phyloP scores from a whole-genome alignment of 2,113 vertebrate species.

The Sisor rabdophorus region DNA sequence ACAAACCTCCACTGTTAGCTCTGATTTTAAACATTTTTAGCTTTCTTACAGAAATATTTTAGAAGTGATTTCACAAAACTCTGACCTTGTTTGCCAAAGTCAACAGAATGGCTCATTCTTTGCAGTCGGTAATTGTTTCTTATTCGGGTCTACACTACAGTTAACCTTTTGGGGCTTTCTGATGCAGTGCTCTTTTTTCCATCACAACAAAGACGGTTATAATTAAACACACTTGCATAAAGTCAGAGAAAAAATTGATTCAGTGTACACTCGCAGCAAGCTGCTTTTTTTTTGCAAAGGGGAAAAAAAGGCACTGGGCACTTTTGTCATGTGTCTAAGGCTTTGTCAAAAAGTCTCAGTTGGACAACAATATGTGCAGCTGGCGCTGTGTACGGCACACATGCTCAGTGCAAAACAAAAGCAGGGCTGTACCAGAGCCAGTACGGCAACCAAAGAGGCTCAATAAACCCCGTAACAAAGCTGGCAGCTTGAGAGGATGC shows the following conservation, averaged over 20 bases:
- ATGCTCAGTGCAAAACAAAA: conserved; percentile 29
- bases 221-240: conserved; percentile 15
- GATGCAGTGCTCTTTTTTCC: neutral
- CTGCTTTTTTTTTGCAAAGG: neutral
- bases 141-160: neutral
- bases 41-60: neutral
- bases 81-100: neutral
- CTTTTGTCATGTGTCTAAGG: conserved; percentile 9
- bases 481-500: conserved; percentile 34
- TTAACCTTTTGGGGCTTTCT: neutral
- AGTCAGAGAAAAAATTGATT: conserved; percentile 20
- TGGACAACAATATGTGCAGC: conserved; percentile 29
- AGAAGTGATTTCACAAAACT: neutral
- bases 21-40: neutral
- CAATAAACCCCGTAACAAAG: conserved; percentile 40
- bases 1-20: neutral
- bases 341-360: conserved; percentile 31
- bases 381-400: conserved; percentile 24
- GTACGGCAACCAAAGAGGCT: conserved; percentile 22
- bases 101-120: neutral
- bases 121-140: neutral
- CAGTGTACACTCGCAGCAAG: neutral
- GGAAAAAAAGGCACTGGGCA: neutral
- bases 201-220: neutral
- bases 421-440: conserved; percentile 5